Base-by-base conservation (phyloP, 1,140 invertebrate genomes). In the Calephelis nemesis region DNA sequence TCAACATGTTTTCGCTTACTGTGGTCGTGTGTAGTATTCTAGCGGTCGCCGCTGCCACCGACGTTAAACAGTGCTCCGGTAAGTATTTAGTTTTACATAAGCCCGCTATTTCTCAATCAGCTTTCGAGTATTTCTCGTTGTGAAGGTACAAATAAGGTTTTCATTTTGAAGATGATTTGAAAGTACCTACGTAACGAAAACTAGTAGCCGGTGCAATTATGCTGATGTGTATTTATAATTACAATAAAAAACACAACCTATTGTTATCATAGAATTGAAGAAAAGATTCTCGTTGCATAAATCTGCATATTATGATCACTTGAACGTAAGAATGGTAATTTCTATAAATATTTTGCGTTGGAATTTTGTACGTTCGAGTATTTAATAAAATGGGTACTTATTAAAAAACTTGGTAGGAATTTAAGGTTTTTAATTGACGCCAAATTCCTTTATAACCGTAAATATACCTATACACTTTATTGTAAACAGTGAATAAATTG, bases 41-140 rank as follows among this genome's bases (percentile, higher is more conserved):
- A 13, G 70, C 60, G 13, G 39, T 68, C 12, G 47, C 65, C 45
- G 64, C 70, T 45, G 67, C 73, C 15, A 74, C 73, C 7, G 62
- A 72, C 13, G 73, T 74, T 8, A 64, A 63, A n/a, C 73, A 74
- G 52, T 74, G 73, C 48, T 8, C 70, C 7, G 73, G 73, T 74
- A 62, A 71, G 70, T 74, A 52, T n/a, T 42, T 58, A 39, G 7
- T 58, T 62, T 72, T 71, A 71, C 65, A 60, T 71, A 74, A 74
- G 11, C 39, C 19, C 19, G 19, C 52, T 40, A 60, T 40, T 60
- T 60, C 58, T 60, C 7, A 40, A 60, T 39, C 30, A 13, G 30
- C n/a, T 60, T 60, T 60, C n/a, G 5, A 42, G 8, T 7, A 45
- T 45, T 45, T 7, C 42, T n/a, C 40, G 39, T 11, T 11, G 39